A percentile compares a stretch with the other conserved stretches of the same genome.
Conservation (phyloP, 1,140 invertebrate species). For the Pygmarrhopalites habei region DNA sequence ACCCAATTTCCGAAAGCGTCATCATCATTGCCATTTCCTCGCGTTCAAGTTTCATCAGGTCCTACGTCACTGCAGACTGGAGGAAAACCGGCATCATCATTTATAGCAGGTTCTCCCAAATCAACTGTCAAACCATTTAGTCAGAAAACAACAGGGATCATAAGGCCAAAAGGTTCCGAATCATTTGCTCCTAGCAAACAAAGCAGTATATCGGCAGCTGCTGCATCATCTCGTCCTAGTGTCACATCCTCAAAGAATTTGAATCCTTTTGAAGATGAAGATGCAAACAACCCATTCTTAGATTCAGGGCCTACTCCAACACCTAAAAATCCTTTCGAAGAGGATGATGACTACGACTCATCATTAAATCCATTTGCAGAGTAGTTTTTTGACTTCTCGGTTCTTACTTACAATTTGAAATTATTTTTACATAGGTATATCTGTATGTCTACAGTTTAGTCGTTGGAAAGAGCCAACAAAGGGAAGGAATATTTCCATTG, state of each 20-base stretch:
- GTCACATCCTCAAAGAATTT: not conserved
- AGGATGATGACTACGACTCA: constrained; percentile 38
- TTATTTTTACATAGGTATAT: too few relatives aligned
- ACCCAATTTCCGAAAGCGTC: too few relatives aligned
- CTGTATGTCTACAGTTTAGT: too few relatives aligned
- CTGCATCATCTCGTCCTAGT: not conserved
- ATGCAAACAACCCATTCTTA: constrained; percentile 34
- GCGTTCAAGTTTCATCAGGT: constrained; percentile 6
- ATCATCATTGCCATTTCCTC: constrained; percentile 25
- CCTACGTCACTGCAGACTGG: not conserved
- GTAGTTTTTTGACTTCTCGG: too few relatives aligned
- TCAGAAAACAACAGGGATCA: not conserved
- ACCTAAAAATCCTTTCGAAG: constrained; percentile 39
- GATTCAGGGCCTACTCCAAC: constrained; percentile 7
- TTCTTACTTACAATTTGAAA: too few relatives aligned
- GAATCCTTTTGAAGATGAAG: constrained; percentile 39
- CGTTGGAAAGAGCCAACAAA: too few relatives aligned
- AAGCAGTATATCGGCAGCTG: not conserved
- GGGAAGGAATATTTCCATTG: too few relatives aligned
- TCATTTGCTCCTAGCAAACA: not conserved
- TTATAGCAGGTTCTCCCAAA: not conserved
- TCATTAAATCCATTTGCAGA: constrained; percentile 38
- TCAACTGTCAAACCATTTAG: not conserved
- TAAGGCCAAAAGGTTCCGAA: not conserved
- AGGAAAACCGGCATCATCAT: not conserved